Base-by-base conservation (phyloP, 2,797 vertebrate genomes). In the Odontamblyopus lacepedii region DNA sequence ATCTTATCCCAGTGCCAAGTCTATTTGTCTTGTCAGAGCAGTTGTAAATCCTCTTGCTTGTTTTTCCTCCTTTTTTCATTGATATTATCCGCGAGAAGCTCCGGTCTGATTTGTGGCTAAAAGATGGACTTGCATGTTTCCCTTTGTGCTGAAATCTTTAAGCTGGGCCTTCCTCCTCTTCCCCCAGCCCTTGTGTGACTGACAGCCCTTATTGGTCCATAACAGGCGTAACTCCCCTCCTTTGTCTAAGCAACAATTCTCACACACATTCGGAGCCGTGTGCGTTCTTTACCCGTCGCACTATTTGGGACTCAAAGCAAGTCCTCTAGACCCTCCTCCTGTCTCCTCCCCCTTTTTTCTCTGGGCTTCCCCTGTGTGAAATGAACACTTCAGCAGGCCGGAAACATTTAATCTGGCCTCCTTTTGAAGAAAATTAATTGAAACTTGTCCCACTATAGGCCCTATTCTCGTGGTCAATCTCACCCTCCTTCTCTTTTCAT, bases 61-160 rank as follows among this genome's bases (percentile, higher is more conserved):
- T 96, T 96, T 94, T 96, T 94, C 91, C 90, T 89, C 92, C n/a
- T 65, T 78, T 92, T 94, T 96, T 95, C 95, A 96, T 95, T 95
- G 95, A 95, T 96, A 95, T 92, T 94, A 94, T 94, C 94, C n/a
- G 86, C 92, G 94, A 95, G 95, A 96, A 95, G 94, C 94, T 96
- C 92, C 92, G 57, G 95, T 94, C 96, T 96, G 95, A 96, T 96
- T 96, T 97, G 95, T 97, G 92, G 93, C 96, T 96, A 95, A 98
- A 97, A 99, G 97, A 98, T 96, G 95, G 96, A 95, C 97, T 98
- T 97, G 95, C 97, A 98, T 98, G 98, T 99, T 98, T 95, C 93
- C 95, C 96, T 97, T 99, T 99, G 97, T 99, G 95, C 95, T 94
- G 93, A 95, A 96, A 96, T 94, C 97, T 96, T 63, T 97, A 96